phyloP scores from a whole-genome alignment of 1,140 invertebrate species.

The Drosophila erecta region DNA sequence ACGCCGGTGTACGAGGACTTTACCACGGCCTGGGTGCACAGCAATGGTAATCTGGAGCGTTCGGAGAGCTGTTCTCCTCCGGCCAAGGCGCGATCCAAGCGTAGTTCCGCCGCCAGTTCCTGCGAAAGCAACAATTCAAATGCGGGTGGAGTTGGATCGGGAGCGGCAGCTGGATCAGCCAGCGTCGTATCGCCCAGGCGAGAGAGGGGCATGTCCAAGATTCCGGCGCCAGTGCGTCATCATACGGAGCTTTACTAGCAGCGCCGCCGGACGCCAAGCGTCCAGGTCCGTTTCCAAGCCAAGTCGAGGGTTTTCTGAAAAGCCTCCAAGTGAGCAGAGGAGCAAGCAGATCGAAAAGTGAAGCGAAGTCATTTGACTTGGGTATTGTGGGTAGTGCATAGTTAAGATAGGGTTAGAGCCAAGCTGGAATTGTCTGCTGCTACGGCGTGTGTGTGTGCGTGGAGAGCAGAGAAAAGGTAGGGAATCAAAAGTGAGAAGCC shows the following conservation, averaged over 20 bases:
- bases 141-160: slow-evolving; percentile 6
- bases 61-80: slow-evolving; percentile 77
- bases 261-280: slow-evolving; percentile 66
- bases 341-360: background rate
- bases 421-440: slow-evolving; percentile 68
- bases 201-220: slow-evolving; percentile 79
- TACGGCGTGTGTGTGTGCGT: slow-evolving; percentile 23
- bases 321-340: slow-evolving; percentile 28
- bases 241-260: slow-evolving; percentile 84
- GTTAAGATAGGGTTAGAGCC: slow-evolving; percentile 60
- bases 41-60: slow-evolving; percentile 88
- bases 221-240: slow-evolving; percentile 81
- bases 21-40: slow-evolving; percentile 90
- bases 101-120: slow-evolving; percentile 79
- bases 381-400: slow-evolving; percentile 27
- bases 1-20: slow-evolving; percentile 88
- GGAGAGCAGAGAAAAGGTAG: background rate
- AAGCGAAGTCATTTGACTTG: background rate
- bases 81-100: slow-evolving; percentile 76
- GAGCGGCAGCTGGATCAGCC: slow-evolving; percentile 14
- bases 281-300: slow-evolving; percentile 45
- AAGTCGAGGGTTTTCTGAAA: slow-evolving; percentile 65
- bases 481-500: background rate
- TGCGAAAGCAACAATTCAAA: slow-evolving; percentile 72
- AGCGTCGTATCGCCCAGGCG: slow-evolving; percentile 71